These are phyloP conservation scores for Meteorus cinctellus DNA, from an alignment of 2,888 invertebrate genomes.

Conservation along the genomic window DNA sequence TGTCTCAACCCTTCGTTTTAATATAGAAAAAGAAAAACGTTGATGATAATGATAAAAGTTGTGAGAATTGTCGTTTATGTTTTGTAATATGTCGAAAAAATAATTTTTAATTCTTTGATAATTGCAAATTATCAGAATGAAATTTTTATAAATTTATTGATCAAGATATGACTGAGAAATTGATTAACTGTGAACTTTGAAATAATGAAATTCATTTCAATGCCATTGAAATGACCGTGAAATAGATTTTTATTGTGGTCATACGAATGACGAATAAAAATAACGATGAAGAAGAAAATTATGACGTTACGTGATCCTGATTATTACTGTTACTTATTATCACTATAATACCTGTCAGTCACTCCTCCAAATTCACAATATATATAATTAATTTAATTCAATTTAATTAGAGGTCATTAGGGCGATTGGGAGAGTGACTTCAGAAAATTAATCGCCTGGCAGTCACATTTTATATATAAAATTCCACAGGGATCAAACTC, in stretches of 20 bases:
- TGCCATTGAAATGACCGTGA: too few relatives aligned
- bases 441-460: slow-evolving; percentile 30
- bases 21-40: slow-evolving; percentile 17
- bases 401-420: slow-evolving; percentile 49
- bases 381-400: slow-evolving; percentile 49
- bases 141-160: too few relatives aligned
- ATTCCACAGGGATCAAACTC: slow-evolving; percentile 7
- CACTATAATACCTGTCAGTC: slow-evolving; percentile 14
- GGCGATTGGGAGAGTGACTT: slow-evolving; percentile 45
- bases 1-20: slow-evolving; percentile 15
- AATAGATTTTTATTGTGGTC: too few relatives aligned
- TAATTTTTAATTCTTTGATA: too few relatives aligned
- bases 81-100: too few relatives aligned
- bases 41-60: neutral
- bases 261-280: neutral
- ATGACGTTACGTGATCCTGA: slow-evolving; percentile 34
- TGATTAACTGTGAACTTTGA: too few relatives aligned
- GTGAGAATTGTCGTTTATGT: neutral
- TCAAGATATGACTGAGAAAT: too few relatives aligned
- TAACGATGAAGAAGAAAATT: slow-evolving; percentile 24
- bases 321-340: slow-evolving; percentile 29
- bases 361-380: slow-evolving; percentile 4
- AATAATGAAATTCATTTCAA: too few relatives aligned
- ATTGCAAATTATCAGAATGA: too few relatives aligned
- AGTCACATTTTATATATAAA: neutral